Percentiles rank a stretch among this genome's conserved stretches.
Evolutionary conservation across 2,888 invertebrate species (phyloP).

Genomic region (Polyommatus icarus): DNA sequence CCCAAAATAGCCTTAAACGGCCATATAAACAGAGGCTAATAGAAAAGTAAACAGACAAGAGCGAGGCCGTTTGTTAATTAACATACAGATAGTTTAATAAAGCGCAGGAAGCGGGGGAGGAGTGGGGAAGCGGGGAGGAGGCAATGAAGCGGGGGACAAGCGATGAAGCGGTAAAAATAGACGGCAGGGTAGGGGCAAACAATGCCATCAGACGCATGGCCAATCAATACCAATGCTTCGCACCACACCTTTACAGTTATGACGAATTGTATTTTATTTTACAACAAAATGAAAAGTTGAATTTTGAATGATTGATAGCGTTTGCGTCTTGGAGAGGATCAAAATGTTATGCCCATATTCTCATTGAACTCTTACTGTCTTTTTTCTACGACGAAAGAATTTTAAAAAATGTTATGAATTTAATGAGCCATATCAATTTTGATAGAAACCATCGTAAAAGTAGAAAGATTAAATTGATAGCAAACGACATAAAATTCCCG

Average conservation of each 20-base stretch:
- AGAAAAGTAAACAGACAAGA: slow-evolving; percentile 69
- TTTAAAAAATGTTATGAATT: background rate
- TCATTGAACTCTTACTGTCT: background rate
- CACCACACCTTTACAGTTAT: slow-evolving; percentile 33
- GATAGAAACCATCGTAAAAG: slow-evolving; percentile 1
- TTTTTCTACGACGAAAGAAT: background rate
- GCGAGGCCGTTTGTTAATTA: slow-evolving; percentile 77
- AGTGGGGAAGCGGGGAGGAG: slow-evolving; percentile 76
- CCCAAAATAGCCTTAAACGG: slow-evolving; percentile 56
- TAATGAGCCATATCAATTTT: slow-evolving; percentile 2
- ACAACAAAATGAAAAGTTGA: background rate
- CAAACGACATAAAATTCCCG: background rate
- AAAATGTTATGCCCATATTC: background rate
- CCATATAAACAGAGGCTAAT: slow-evolving; percentile 61
- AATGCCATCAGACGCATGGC: slow-evolving; percentile 65
- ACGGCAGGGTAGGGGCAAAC: slow-evolving; percentile 70
- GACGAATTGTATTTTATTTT: slow-evolving; percentile 5
- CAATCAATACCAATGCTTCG: slow-evolving; percentile 67
- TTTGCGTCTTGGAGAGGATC: background rate
- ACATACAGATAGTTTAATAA: slow-evolving; percentile 80
- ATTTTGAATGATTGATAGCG: background rate
- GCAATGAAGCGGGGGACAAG: slow-evolving; percentile 51
- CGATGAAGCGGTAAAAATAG: slow-evolving; percentile 81
- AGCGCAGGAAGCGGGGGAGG: slow-evolving; percentile 79
- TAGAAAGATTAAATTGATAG: background rate